Conservation (phyloP, 2,113 vertebrate species). For the Ariopsis seemanni region DNA sequence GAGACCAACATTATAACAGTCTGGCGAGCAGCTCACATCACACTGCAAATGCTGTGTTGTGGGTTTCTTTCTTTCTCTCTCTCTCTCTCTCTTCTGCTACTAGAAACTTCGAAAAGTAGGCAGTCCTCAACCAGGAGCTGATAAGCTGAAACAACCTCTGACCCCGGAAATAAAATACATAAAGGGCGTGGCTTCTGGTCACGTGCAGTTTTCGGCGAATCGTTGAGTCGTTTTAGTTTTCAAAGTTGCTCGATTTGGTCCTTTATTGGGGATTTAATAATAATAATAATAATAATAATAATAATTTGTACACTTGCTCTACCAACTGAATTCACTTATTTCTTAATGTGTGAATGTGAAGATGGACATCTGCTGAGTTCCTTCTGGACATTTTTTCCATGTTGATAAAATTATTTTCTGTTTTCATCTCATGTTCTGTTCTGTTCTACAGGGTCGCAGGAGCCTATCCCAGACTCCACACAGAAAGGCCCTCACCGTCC, state of each 20-base stretch:
- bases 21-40: not conserved
- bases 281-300: not conserved
- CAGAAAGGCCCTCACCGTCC: too few species aligned
- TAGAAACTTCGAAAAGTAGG: slow-evolving; percentile 39
- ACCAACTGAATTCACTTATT: not conserved
- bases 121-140: not conserved
- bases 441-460: too few species aligned
- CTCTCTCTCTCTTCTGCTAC: not conserved
- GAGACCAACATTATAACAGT: not conserved
- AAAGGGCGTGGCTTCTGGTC: not conserved
- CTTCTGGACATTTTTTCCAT: too few species aligned
- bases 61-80: too few species aligned
- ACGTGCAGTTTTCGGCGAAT: not conserved
- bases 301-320: not conserved
- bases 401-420: too few species aligned
- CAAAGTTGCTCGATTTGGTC: too few species aligned
- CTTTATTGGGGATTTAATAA: not conserved
- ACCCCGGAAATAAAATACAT: slow-evolving; percentile 35
- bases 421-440: too few species aligned
- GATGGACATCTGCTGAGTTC: not conserved
- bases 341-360: not conserved
- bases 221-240: not conserved
- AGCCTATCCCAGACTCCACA: too few species aligned
- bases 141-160: not conserved
- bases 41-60: too few species aligned